phyloP scores from a whole-genome alignment of 2,113 vertebrate genomes.

The Bolborhynchus lineola region DNA sequence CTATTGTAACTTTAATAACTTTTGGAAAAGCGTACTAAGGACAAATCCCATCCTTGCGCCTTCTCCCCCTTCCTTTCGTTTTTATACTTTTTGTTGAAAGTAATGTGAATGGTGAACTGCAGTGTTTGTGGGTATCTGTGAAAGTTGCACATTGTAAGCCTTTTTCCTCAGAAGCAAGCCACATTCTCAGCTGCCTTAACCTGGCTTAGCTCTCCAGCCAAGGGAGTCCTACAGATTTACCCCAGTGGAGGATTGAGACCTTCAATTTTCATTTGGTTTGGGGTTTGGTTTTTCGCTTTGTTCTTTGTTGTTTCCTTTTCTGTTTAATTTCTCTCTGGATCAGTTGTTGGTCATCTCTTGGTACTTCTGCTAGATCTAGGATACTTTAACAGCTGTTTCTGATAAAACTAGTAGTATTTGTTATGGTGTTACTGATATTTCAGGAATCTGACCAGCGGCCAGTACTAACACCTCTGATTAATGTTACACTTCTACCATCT shows the following conservation, averaged over 20 bases:
- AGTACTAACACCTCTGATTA: constrained; percentile 64
- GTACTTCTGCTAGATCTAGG: constrained; percentile 83
- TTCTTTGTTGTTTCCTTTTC: neutral
- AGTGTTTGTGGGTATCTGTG: constrained; percentile 44
- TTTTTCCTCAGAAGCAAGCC: constrained; percentile 12
- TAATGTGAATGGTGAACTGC: constrained; percentile 65
- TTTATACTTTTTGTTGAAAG: constrained; percentile 32
- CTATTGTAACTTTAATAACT: constrained; percentile 38
- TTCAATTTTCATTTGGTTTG: neutral
- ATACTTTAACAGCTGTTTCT: constrained; percentile 51
- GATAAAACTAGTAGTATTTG: constrained; percentile 54
- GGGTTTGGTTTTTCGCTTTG: neutral
- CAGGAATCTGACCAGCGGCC: constrained; percentile 69
- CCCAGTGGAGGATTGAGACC: constrained; percentile 42
- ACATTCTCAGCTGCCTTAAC: constrained; percentile 36
- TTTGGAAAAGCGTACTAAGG: neutral
- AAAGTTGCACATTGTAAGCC: constrained; percentile 38
- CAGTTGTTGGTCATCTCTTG: constrained; percentile 83
- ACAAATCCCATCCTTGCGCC: neutral
- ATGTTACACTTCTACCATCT: neutral
- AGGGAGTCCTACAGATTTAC: neutral
- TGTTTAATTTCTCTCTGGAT: constrained; percentile 74
- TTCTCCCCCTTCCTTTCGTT: neutral
- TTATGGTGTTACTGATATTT: constrained; percentile 49
- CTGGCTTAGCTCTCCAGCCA: neutral